Evolutionary conservation across 2,797 vertebrate genomes (phyloP), one percentile per base, ranked within the genome.

Genomic region (Urosaurus nigricauda): DNA sequence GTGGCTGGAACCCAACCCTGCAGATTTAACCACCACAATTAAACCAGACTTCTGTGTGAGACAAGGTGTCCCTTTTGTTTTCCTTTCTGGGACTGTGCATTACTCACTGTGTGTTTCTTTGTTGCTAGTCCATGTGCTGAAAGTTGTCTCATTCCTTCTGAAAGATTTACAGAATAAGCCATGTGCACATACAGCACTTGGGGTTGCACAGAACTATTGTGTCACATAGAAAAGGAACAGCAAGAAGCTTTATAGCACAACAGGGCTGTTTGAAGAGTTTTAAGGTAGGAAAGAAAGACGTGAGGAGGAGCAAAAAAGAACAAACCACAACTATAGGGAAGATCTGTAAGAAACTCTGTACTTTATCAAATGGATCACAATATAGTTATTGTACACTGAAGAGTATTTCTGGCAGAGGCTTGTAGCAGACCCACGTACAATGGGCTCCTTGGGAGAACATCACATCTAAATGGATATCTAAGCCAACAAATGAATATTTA

Each of bases 331-430:
- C 75, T 3, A 88, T 84, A 32, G 80, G 74, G 82, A 93, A 92
- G 60, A 92, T 88, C 84, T 91, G 79, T 89, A 94, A 90, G 35
- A 56, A 58, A 35, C 53, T 91, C 91, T 94, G 93, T 84, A 80
- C 84, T 93, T 8, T 93, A 35, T 94, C 90, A 89, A 74, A 74
- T 32, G 51, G 73, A 86, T 89, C 87, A 90, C 83, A 1, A 0
- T 51, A 73, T 74, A 84, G 35, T 91, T 93, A 75, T 81, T 94
- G 87, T 16, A 88, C 86, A 92, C 82, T 60, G 73, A 88, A 91
- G 87, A 91, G 5, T 85, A 90, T 88, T 94, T 94, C 77, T 92
- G 84, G 82, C 68, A 88, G 71, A 87, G 35, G 58, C 47, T 82
- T 93, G 84, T 86, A 86, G 91, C 85, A 92, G 84, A 90, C 51